Evolutionary conservation across 1,140 invertebrate species (phyloP), one percentile per base, ranked within the genome.

Genomic region (Zaprionus davidi): DNA sequence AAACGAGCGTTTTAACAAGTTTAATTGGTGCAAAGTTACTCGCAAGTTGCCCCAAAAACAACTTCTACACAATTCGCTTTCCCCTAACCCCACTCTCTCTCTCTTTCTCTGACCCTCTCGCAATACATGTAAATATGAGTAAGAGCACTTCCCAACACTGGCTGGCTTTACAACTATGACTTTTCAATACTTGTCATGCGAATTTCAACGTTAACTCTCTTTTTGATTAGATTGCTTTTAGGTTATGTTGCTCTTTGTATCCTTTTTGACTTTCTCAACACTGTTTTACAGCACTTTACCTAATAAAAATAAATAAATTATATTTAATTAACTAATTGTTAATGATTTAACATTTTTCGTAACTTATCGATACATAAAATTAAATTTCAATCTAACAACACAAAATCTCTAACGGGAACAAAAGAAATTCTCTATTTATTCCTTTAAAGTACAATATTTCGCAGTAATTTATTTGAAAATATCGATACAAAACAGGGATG

Each of bases 1-100:
- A 90, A 90, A 90, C 85, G 85, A 90, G 85, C 85, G 86, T 90
- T 90, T 90, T 90, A 90, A 90, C 85, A 90, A 90, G 85, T 90
- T 90, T 90, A 90, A 90, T 90, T 90, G 85, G 85, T 84, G 85
- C 81, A 90, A 90, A 90, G 85, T 90, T 90, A 59, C 79, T 60
- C 85, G 79, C 82, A 90, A 90, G 86, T 90, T 90, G 71, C 71
- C 76, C 77, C 76, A 78, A 81, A 51, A 81, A 78, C 67, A 71
- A 88, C 72, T 79, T 88, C 90, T 71, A 26, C 63, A 53, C 53
- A 76, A 28, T 46, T 57, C 57, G 17, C 28, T 13, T 22, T 4
- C 34, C 15, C 22, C 13, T 41, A 0, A 22, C 34, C 17, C 15
- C n/a, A 36, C 2, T 9, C 20, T 5, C n/a, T 26, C 38, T 28